Base-by-base conservation (phyloP, 2,113 vertebrate genomes). In the Thomomys bottae region DNA sequence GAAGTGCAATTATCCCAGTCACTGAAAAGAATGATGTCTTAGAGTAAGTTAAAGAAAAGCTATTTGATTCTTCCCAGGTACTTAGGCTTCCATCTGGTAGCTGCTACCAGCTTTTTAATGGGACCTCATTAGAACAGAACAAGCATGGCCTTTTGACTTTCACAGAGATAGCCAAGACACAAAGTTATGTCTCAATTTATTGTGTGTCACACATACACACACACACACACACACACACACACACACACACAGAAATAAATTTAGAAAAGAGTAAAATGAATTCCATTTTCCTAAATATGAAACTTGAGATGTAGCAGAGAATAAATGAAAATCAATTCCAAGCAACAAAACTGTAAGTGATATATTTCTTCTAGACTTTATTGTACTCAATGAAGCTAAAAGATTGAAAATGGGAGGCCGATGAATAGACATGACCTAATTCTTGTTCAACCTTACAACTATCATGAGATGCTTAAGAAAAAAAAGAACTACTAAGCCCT, bases 1-100 rank as follows among this genome's bases (percentile, higher is more conserved):
- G 45, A 87, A 32, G 34, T 7, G 28, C 90, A 88, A 94, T 90
- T 90, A 95, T 84, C 84, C 59, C 23, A 84, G 71, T 67, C 70
- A 84, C 77, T 81, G 59, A 75, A 87, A 92, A 32, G 54, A 89
- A 71, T 40, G 63, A 45, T 59, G 32, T 80, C 92, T 91, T 70
- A 89, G 18, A 93, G 9, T 64, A 89, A 95, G 59, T 90, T 95
- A 49, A 88, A 91, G 84, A 89, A 88, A 87, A 49, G 57, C 24
- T 72, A 86, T 11, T 72, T 88, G 73, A 88, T 92, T 94, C 75
- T 91, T 94, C 87, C 54, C 66, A 92, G 61, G 75, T 87, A 91
- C 49, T 95, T 82, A 81, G 73, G 73, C 30, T 80, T 96, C n/a
- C 30, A 63, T 92, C 45, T 66, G 15, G 61, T 73, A 92, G 57